Evolutionary conservation across 2,113 vertebrate species (phyloP).

Genomic region (Cephalopterus ornatus): DNA sequence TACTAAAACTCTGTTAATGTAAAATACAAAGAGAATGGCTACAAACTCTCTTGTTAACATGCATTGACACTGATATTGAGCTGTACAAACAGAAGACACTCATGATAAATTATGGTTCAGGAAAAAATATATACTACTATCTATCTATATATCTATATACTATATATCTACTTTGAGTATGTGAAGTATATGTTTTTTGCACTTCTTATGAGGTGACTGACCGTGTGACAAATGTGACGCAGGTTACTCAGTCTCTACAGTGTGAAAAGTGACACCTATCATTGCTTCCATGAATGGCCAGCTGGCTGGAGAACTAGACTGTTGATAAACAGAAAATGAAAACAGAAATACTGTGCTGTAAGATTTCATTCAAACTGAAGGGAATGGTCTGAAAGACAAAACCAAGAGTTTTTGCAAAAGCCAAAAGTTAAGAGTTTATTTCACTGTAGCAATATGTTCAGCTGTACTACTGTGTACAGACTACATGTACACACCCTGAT

Average conservation of each 20-base stretch:
- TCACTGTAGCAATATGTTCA: neutral
- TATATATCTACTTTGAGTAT: neutral
- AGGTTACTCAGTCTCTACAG: neutral
- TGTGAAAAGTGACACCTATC: neutral
- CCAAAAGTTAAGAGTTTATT: neutral
- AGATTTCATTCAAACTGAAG: neutral
- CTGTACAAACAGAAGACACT: neutral
- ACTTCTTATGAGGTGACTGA: neutral
- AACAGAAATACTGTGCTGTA: neutral
- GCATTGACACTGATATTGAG: neutral
- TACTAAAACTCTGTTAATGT: neutral
- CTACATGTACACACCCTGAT: fast-evolving
- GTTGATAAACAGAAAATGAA: neutral
- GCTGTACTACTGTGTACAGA: neutral
- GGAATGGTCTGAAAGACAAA: neutral
- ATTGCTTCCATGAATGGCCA: neutral
- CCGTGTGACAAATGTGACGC: neutral
- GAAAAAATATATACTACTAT: too few species aligned
- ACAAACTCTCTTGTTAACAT: neutral
- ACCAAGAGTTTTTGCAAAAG: neutral
- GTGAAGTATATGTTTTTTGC: neutral
- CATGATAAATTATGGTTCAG: neutral
- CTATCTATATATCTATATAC: too few species aligned
- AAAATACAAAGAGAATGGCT: neutral
- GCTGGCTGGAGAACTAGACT: neutral